Evolutionary conservation across 2,888 invertebrate species (phyloP), one percentile per base, ranked within the genome.

Genomic region (Troides aeacus): DNA sequence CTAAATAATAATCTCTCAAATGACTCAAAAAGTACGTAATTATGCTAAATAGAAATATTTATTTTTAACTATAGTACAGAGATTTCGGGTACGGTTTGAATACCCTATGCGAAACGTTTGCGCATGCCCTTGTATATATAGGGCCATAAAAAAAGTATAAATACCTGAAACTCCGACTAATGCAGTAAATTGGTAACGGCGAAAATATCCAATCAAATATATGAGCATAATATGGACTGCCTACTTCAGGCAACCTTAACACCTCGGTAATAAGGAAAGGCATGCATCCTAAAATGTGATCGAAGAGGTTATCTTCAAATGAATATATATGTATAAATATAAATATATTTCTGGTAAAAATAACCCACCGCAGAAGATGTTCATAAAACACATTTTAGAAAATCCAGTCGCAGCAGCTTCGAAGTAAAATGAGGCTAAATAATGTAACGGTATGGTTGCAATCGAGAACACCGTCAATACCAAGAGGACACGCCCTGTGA

Each of bases 331-430:
- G 21, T 21, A 21, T 21, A 21, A 21, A 21, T 21, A 21, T 21
- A 21, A 21, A 21, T 21, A 21, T 21, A 46, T 46, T 46, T 21
- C 18, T n/a, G n/a, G 21, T 56, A 56, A 58, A 24, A 58, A 62
- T 60, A 62, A 18, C 62, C 81, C 77, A 88, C 90, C 90, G 66
- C 86, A 81, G 72, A 97, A 94, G 71, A 97, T 94, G 79, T 96
- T 96, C 65, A 96, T 90, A 74, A 97, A 94, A 24, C 95, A 95
- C 87, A 97, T 93, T 80, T 95, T 94, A 0, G 96, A 95, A 83
- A 95, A 97, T 1, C 97, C 97, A 0, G 96, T 94, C 0, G 97
- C 94, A 0, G 97, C 95, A 1, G 96, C 94, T 18, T 93, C 92
- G 81, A 97, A 97, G 66, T 94, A 84, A 81, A 95, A 95, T 0